Evolutionary conservation across 37 sponge, comb jelly and placozoan genomes (phyloP), one percentile per base, ranked within the genome.

Genomic region (Geodia barretti): DNA sequence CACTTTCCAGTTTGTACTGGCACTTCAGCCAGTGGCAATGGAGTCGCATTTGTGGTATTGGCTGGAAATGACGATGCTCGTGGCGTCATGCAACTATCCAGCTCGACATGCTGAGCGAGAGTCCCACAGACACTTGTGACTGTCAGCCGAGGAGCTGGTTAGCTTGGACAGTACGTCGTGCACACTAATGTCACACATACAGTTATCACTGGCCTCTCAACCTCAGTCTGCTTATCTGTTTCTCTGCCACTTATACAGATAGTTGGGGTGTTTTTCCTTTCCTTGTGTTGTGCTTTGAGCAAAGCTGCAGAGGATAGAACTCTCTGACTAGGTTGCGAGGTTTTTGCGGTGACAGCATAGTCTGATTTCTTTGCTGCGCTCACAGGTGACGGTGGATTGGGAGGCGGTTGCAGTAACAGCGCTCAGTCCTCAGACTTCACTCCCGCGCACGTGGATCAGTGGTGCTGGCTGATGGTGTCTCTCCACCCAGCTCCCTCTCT

Each of bases 11-110:
- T 47, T 17, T 47, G 7, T 17, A 79, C 79, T n/a, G n/a, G n/a
- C 7, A 36, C 58, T 47, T 61, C 74, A 25, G 39, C 59, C 36
- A 23, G 59, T 74, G 80, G 73, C 61, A 75, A 80, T 24, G 76
- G 74, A 43, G 74, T 79, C 28, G 92, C 82, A 41, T 76, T 74
- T 14, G 34, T 96, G 25, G 61, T 88, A 17, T 90, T 96, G 8
- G 65, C 64, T 0, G 94, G 88, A 65, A 93, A 96, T 77, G 93
- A 96, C 73, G 87, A 96, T 82, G 93, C 97, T 21, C 69, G 88
- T 30, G 97, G 97, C 26, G 79, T 96, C 40, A 35, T 96, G 23
- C 61, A 83, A 41, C 70, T 96, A 42, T 43, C 83, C 8, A 23
- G 72, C 14, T 7, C 81, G n/a, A 64, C 63, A 47, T 35, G 64